phyloP scores from a whole-genome alignment of 2,888 invertebrate genomes.

The Ferrisia virgata region DNA sequence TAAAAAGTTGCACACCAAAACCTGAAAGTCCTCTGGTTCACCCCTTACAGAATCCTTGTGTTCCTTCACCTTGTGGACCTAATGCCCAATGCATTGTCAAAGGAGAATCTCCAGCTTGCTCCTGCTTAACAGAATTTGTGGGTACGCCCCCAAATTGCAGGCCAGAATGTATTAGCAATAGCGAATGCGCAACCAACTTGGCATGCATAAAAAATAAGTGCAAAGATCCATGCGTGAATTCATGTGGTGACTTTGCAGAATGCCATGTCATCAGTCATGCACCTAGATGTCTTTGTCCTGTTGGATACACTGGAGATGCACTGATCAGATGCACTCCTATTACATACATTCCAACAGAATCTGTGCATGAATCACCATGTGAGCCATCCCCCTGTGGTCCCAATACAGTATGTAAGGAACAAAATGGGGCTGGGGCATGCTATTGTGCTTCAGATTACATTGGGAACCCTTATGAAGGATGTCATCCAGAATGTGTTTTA shows the following conservation, averaged over 20 bases:
- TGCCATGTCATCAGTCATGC: conserved; percentile 73
- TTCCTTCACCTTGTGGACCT: conserved; percentile 74
- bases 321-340: conserved; percentile 55
- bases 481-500: conserved; percentile 70
- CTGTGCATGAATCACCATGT: conserved; percentile 60
- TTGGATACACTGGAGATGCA: conserved; percentile 68
- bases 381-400: conserved; percentile 73
- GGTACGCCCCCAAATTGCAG: conserved; percentile 70
- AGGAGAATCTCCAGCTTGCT: conserved; percentile 55
- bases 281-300: conserved; percentile 65
- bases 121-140: conserved; percentile 58
- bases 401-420: conserved; percentile 69
- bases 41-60: conserved; percentile 57
- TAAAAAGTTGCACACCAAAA: conserved; percentile 58
- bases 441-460: conserved; percentile 67
- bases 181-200: conserved; percentile 67
- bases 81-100: conserved; percentile 54
- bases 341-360: not conserved
- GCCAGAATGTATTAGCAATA: conserved; percentile 75
- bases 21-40: conserved; percentile 47
- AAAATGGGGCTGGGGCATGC: conserved; percentile 63
- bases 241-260: conserved; percentile 71
- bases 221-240: conserved; percentile 72
- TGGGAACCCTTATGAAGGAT: conserved; percentile 75
- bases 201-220: conserved; percentile 74